Evolutionary conservation across 2,113 vertebrate species (phyloP), one percentile per base, ranked within the genome.

Genomic region (Hiodon alosoides): DNA sequence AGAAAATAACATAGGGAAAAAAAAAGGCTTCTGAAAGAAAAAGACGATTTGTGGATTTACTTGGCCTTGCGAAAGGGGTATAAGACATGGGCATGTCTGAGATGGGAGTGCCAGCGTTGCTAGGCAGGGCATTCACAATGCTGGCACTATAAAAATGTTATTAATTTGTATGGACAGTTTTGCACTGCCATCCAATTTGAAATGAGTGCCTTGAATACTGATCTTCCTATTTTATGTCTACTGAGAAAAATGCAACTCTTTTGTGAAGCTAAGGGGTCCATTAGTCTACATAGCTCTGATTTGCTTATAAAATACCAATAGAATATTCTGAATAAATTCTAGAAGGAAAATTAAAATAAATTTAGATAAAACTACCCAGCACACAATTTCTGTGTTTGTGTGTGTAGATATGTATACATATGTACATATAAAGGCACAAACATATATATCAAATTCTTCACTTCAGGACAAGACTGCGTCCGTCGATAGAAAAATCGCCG

Each of bases 21-120:
- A 88, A 88, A 88, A 92, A 88, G 93, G 94, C 94, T 95, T 95
- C 94, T 94, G 88, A 92, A 93, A 96, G 94, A 91, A 95, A 95
- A 95, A 93, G 92, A 92, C 89, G 88, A 84, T 87, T 82, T 90
- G 83, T 86, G 86, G 84, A 90, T 86, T 86, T 90, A 87, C 86
- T 90, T 87, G 91, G 91, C 90, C 92, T 89, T 89, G 87, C 71
- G 80, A 87, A 89, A 88, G 92, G 93, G 92, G 90, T 92, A 82
- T 87, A 90, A 88, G 31, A 13, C 85, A 91, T 90, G 87, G 83
- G 87, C 91, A 90, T 87, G 86, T 85, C 89, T 90, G 91, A 91
- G 89, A 91, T 87, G 86, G 9, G 91, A 93, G 91, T 94, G 92
- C 91, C 92, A 86, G 91, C 90, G 84, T 91, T 91, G 91, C 87